Evolutionary conservation across 2,113 vertebrate species (phyloP), one percentile per base, ranked within the genome.

Genomic region (Felis chaus): DNA sequence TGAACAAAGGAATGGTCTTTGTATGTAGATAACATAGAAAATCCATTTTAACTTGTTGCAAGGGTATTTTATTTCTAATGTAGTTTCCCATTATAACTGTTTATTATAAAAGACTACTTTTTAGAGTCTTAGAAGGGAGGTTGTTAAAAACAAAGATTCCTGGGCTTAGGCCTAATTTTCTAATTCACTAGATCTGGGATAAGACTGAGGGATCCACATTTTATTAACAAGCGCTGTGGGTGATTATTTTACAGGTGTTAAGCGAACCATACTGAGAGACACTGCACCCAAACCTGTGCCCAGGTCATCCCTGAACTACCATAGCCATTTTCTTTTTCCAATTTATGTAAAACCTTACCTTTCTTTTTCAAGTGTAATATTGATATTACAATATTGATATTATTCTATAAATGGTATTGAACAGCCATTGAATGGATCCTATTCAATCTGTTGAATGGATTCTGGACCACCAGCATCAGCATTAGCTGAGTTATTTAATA

Each of bases 71-170:
- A 57, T 68, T 78, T 96, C 14, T 82, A 48, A 61, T 80, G 55
- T 68, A 65, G 14, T n/a, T 90, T 73, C 45, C 7, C 53, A 29
- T 73, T 80, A 33, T 18, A 61, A 11, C 69, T 91, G 29, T 78
- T 90, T 81, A 68, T 81, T 63, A 48, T 88, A 81, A 85, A 81
- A n/a, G 15, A 73, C 21, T 63, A 48, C 21, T 78, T 86, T 86
- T 50, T 81, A 50, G 18, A 95, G 73, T 81, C 27, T 92, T 55
- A 79, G 25, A 79, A 73, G 8, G 69, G n/a, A 80, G 53, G 94
- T 94, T 86, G 80, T 91, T 94, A 63, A 39, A 80, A 96, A 41
- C 85, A 12, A 29, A 85, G 21, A 61, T 85, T 85, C n/a, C 79
- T 63, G 7, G 41, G 33, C 53, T 65, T 90, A n/a, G n/a, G 50